These are phyloP conservation scores for Acrocera orbiculus DNA, from an alignment of 2,888 invertebrate species.

Conservation along the genomic window DNA sequence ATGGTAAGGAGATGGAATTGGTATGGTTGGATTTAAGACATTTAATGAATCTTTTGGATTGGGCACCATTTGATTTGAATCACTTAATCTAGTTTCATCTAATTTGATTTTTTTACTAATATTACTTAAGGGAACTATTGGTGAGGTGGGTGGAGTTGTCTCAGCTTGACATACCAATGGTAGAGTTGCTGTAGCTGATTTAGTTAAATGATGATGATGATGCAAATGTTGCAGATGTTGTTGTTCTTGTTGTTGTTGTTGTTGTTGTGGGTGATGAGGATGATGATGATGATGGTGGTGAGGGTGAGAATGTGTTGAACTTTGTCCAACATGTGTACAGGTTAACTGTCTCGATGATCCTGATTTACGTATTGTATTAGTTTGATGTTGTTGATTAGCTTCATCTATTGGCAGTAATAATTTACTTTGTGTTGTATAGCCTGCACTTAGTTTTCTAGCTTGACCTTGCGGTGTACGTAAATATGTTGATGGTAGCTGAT, in stretches of 20 bases:
- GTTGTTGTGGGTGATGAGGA: constrained; percentile 13
- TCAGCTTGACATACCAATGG: constrained; percentile 29
- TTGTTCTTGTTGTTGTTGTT: constrained; percentile 14
- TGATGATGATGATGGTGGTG: constrained; percentile 13
- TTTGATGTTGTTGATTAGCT: constrained; percentile 16
- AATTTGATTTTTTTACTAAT: constrained; percentile 8
- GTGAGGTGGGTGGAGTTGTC: constrained; percentile 26
- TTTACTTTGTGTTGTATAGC: constrained; percentile 29
- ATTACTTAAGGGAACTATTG: constrained; percentile 9
- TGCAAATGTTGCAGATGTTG: constrained; percentile 13
- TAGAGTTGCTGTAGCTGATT: constrained; percentile 30
- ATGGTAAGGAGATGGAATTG: constrained; percentile 31
- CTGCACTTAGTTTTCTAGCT: constrained; percentile 28
- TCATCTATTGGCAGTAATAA: constrained; percentile 31
- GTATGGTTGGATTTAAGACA: constrained; percentile 32
- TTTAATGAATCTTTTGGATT: constrained; percentile 23
- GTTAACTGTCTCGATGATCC: too few species aligned
- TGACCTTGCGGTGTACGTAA: constrained; percentile 27
- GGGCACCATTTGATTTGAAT: constrained; percentile 1
- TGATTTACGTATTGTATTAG: too few species aligned
- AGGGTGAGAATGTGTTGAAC: constrained; percentile 20
- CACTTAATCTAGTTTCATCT: constrained; percentile 14
- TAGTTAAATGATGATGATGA: constrained; percentile 23
- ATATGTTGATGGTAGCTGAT: constrained; percentile 35
- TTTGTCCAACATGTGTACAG: constrained; percentile 4